These are phyloP conservation scores for Actinia equina DNA, from an alignment of 64 coral and sea anemone genomes.

Conservation along the genomic window DNA sequence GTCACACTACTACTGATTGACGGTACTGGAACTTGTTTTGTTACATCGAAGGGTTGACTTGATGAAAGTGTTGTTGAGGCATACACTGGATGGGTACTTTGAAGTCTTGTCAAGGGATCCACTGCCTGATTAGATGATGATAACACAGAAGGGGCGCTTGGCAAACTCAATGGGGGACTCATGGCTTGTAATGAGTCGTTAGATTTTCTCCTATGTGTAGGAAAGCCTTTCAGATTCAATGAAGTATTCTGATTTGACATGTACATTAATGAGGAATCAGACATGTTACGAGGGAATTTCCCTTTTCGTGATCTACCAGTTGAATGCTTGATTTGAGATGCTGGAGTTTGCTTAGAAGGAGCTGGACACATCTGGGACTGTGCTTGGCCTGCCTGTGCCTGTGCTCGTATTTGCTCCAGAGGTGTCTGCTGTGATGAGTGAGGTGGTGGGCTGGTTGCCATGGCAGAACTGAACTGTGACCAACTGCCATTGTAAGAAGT, in stretches of 20 bases:
- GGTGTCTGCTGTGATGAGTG: slow-evolving; percentile 14
- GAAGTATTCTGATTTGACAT: neutral
- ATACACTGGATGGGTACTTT: neutral
- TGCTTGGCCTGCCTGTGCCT: neutral
- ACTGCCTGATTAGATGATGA: neutral
- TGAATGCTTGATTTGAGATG: neutral
- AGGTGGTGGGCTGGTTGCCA: neutral
- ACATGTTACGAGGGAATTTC: slow-evolving; percentile 75
- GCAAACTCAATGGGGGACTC: neutral
- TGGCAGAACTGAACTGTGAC: neutral
- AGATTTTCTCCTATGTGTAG: neutral
- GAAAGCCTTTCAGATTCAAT: neutral
- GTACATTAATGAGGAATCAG: slow-evolving; percentile 77
- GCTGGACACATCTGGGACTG: slow-evolving; percentile 2
- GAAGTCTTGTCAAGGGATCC: slow-evolving; percentile 3
- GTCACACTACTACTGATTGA: neutral
- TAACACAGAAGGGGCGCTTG: neutral
- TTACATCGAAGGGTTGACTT: neutral
- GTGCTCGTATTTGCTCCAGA: slow-evolving; percentile 6
- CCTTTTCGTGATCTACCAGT: slow-evolving; percentile 51
- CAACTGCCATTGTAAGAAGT: neutral
- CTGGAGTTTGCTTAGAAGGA: neutral
- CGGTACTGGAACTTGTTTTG: neutral
- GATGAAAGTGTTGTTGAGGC: slow-evolving; percentile 14
- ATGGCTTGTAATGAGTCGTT: neutral